phyloP scores from a whole-genome alignment of 2,113 vertebrate species.

The Coregonus clupeaformis region DNA sequence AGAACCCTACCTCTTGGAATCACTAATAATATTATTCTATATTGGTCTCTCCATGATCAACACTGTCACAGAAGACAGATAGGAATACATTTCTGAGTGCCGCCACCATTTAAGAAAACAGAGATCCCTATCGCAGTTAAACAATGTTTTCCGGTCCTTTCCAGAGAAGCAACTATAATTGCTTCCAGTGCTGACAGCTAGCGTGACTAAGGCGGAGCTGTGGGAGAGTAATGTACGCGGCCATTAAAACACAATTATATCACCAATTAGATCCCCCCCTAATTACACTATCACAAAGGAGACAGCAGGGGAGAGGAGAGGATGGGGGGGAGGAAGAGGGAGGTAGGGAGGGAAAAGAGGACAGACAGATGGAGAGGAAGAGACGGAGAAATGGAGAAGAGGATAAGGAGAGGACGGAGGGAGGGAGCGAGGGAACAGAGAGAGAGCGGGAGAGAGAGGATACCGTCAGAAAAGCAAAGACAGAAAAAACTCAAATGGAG shows the following conservation, averaged over 20 bases:
- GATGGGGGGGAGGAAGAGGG: neutral
- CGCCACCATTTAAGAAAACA: too few relatives aligned
- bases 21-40: too few relatives aligned
- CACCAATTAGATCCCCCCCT: conserved; percentile 1
- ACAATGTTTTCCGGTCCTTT: neutral
- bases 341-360: neutral
- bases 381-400: neutral
- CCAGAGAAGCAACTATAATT: neutral
- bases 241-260: conserved; percentile 10
- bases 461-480: neutral
- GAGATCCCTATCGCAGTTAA: too few relatives aligned
- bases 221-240: neutral
- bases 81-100: too few relatives aligned
- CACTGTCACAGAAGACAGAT: too few relatives aligned
- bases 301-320: neutral
- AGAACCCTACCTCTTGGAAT: too few relatives aligned
- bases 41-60: too few relatives aligned
- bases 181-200: conserved; percentile 1
- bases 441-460: neutral
- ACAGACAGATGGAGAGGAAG: neutral
- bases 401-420: neutral
- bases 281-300: conserved; percentile 11
- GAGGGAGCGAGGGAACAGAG: conserved; percentile 3
- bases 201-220: neutral
- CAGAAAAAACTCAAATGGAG: too few relatives aligned